Evolutionary conservation across 2,888 invertebrate species (phyloP), one percentile per base, ranked within the genome.

Genomic region (Pyrocoelia pectoralis): DNA sequence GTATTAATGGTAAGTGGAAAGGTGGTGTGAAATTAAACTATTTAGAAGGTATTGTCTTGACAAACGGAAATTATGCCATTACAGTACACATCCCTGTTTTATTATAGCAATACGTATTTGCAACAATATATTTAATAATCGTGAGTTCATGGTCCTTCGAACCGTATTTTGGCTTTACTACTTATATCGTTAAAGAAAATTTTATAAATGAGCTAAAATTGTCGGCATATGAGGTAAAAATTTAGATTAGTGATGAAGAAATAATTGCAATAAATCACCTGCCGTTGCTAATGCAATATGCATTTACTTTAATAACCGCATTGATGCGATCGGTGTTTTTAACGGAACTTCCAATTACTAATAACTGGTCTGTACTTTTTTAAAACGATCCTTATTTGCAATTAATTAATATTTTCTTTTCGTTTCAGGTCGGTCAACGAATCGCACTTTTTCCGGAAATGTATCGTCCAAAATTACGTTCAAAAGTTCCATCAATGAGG

Each of bases 401-500:
- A 13, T 8, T 33, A 14, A 14, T 17, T 15, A 33, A 14, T n/a
- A 48, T 1, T 55, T 14, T 33, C 48, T 62, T 61, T 29, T 51
- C 19, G n/a, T 69, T 69, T 4, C 59, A 69, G 69, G 64, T 61
- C 18, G 65, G 64, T 8, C 66, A 66, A 50, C 51, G 63, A 10
- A 61, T 64, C n/a, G 53, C 61, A 14, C 33, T 69, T 19, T 64
- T 58, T 28, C 65, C 63, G 10, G 68, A 68, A n/a, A 56, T 56
- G 40, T 68, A 68, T 49, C 70, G 70, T 29, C 72, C 75, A 41
- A 78, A 76, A 67, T 69, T 76, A 9, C 65, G 76, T n/a, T 70
- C 72, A 12, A 74, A 78, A 64, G 75, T 77, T 19, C 78, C 79
- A n/a, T 81, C 79, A 6, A 70, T 78, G 65, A 72, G 76, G 58